Conservation (phyloP, 2,888 invertebrate species). For the Phyllotreta striolata region DNA sequence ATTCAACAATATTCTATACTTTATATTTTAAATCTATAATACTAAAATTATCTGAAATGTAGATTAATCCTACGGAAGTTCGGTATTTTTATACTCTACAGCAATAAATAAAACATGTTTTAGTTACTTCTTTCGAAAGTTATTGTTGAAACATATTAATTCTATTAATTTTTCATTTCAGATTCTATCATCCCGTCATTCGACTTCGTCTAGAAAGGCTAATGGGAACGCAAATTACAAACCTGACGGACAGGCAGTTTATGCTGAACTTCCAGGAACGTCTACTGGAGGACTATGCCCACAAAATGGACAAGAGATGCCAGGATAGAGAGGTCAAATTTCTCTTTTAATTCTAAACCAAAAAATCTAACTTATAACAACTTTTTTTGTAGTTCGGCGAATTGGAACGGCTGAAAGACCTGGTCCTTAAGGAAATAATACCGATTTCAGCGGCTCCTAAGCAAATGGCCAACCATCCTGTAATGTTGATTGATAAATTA, state of each 20-base stretch:
- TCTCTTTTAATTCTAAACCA: neutral
- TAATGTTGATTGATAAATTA: constrained; percentile 70
- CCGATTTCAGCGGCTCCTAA: constrained; percentile 72
- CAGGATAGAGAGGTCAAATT: constrained; percentile 66
- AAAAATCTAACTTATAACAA: neutral
- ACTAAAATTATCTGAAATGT: too few relatives aligned
- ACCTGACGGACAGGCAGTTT: constrained; percentile 72
- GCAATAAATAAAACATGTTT: too few relatives aligned
- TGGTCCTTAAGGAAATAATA: constrained; percentile 73
- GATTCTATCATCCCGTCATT: constrained; percentile 71
- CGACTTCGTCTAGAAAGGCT: constrained; percentile 72
- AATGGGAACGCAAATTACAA: constrained; percentile 74
- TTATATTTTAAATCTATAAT: too few relatives aligned
- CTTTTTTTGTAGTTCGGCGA: constrained; percentile 63
- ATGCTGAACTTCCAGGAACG: constrained; percentile 72
- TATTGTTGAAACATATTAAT: too few relatives aligned
- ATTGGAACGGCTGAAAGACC: constrained; percentile 72
- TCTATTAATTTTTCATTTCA: constrained; percentile 47
- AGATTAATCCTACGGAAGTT: too few relatives aligned
- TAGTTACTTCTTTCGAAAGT: too few relatives aligned
- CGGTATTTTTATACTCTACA: too few relatives aligned
- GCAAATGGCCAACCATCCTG: constrained; percentile 72
- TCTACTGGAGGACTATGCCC: constrained; percentile 71
- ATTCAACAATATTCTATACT: too few relatives aligned
- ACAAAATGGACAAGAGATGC: constrained; percentile 70